Percentiles rank a stretch among this genome's conserved stretches.
Evolutionary conservation across 2,113 vertebrate genomes (phyloP).

Genomic region (pig (Sus scrofa)): DNA sequence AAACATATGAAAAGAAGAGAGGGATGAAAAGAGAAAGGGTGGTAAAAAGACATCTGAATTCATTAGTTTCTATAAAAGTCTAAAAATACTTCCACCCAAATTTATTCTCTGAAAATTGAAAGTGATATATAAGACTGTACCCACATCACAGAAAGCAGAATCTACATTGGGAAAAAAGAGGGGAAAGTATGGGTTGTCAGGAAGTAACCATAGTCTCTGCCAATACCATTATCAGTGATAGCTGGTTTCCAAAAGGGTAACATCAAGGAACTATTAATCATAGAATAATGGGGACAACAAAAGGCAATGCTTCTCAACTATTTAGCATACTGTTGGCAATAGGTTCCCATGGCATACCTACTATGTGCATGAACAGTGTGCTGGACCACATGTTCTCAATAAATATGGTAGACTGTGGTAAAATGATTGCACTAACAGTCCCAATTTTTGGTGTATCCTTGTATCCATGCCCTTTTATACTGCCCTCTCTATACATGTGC

Average conservation of each 20-base stretch:
- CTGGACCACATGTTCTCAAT: not conserved
- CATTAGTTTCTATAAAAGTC: not conserved
- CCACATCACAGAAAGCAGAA: constrained; percentile 7
- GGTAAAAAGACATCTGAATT: constrained; percentile 29
- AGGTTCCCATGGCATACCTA: constrained; percentile 5
- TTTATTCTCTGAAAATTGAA: constrained; percentile 65
- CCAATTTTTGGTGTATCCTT: constrained; percentile 2
- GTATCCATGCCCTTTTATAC: not conserved
- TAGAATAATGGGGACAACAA: constrained; percentile 1
- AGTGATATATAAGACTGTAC: not conserved
- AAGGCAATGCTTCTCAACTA: not conserved
- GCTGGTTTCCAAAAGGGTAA: constrained; percentile 44
- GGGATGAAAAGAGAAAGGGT: not conserved
- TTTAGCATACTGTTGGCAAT: constrained; percentile 13
- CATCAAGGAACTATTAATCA: constrained; percentile 46
- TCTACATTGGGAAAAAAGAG: not conserved
- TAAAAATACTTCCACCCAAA: constrained; percentile 41
- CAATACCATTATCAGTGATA: not conserved
- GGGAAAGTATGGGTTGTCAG: constrained; percentile 16
- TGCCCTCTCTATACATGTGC: not conserved
- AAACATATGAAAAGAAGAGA: constrained; percentile 17
- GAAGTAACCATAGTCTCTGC: constrained; percentile 13
- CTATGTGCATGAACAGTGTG: not conserved
- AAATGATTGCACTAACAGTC: not conserved
- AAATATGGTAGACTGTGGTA: constrained; percentile 16